phyloP scores from a whole-genome alignment of 2,888 invertebrate species.

The Campoplex capitator region DNA sequence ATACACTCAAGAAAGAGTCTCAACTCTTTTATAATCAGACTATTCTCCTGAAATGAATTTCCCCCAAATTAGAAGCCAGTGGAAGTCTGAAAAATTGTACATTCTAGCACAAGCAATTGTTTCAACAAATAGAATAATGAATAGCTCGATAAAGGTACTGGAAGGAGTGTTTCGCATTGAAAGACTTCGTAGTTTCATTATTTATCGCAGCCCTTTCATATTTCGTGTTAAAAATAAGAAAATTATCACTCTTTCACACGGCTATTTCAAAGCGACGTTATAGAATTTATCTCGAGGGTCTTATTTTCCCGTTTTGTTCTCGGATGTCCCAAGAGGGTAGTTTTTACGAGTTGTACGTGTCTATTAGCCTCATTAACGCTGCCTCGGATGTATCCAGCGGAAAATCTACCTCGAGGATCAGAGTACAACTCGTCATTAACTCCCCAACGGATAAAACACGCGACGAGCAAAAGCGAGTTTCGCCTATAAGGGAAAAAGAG shows the following conservation, averaged over 20 bases:
- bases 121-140: neutral
- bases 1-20: conserved; percentile 34
- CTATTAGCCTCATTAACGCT: conserved; percentile 81
- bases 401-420: conserved; percentile 55
- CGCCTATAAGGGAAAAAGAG: conserved; percentile 32
- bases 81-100: conserved; percentile 1
- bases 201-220: neutral
- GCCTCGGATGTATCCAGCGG: conserved; percentile 23
- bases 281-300: conserved; percentile 34
- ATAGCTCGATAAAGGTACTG: neutral
- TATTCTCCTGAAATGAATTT: neutral
- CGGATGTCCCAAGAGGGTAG: conserved; percentile 70
- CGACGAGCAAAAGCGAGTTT: conserved; percentile 66
- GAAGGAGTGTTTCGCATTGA: neutral
- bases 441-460: conserved; percentile 61
- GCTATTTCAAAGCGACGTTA: conserved; percentile 30
- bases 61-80: conserved; percentile 24
- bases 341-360: conserved; percentile 83
- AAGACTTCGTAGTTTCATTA: neutral
- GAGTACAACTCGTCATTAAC: conserved; percentile 50
- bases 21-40: conserved; percentile 14
- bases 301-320: conserved; percentile 47
- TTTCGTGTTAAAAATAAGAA: neutral
- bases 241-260: neutral
- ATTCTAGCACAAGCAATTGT: neutral